Conservation (phyloP, 2,888 invertebrate species). For the Dasypolia templi region DNA sequence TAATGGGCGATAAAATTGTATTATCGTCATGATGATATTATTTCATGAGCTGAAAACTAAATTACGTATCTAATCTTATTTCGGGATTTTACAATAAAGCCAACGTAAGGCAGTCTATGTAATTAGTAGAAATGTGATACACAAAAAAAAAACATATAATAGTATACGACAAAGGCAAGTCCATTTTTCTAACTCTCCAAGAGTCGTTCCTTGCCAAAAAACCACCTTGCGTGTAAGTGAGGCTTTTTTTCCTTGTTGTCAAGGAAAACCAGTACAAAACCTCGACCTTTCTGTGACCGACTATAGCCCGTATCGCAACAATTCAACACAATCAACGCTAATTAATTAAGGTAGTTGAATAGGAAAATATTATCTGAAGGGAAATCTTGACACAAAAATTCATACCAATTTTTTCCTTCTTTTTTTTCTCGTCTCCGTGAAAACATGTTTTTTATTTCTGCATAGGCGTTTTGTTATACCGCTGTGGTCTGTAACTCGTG, state of each 20-base stretch:
- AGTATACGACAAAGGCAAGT: slow-evolving; percentile 30
- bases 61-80: slow-evolving; percentile 3
- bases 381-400: slow-evolving; percentile 45
- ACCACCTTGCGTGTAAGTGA: slow-evolving; percentile 26
- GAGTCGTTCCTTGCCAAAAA: slow-evolving; percentile 36
- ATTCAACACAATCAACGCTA: slow-evolving; percentile 47
- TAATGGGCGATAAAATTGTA: slow-evolving; percentile 49
- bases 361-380: slow-evolving; percentile 47
- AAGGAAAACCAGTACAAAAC: slow-evolving; percentile 55
- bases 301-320: slow-evolving; percentile 37
- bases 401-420: slow-evolving; percentile 4
- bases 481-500: slow-evolving; percentile 25
- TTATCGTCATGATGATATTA: slow-evolving; percentile 21
- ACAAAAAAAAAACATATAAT: slow-evolving; percentile 5
- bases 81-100: not conserved
- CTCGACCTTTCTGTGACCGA: slow-evolving; percentile 13
- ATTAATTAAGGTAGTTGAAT: slow-evolving; percentile 58
- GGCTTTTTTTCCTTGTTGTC: slow-evolving; percentile 45
- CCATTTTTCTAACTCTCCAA: slow-evolving; percentile 41
- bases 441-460: slow-evolving; percentile 13
- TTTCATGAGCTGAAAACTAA: slow-evolving; percentile 17
- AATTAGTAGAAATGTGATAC: not conserved
- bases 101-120: not conserved
- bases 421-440: not conserved
- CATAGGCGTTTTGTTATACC: slow-evolving; percentile 12